Percentiles rank a stretch among this genome's conserved stretches.
phyloP scores from a whole-genome alignment of 2,113 vertebrate species.

The Lophius piscatorius region DNA sequence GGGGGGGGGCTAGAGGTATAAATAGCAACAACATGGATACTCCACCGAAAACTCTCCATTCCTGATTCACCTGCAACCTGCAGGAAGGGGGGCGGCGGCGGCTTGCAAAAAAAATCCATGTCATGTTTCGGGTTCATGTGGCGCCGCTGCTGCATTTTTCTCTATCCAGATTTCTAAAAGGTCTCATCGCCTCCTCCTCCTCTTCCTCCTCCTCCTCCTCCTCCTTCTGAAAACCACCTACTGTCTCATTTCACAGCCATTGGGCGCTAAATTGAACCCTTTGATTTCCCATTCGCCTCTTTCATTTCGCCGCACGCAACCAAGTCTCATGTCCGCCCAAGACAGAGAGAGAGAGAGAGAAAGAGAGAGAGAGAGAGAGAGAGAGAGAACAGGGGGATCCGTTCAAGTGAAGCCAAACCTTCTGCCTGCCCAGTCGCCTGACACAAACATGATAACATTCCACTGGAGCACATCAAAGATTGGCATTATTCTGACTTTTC shows the following conservation, averaged over 20 bases:
- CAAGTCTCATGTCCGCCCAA: conserved; percentile 29
- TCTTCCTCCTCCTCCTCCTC: conserved; percentile 16
- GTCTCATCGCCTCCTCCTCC: conserved; percentile 39
- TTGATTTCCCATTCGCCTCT: conserved; percentile 41
- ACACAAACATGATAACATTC: conserved; percentile 69
- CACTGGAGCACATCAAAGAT: conserved; percentile 55
- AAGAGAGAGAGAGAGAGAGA: too few relatives aligned
- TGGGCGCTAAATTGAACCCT: conserved; percentile 27
- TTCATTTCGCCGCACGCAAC: conserved; percentile 31
- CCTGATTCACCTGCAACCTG: conserved; percentile 12
- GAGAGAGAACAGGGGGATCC: conserved; percentile 38
- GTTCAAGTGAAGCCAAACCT: conserved; percentile 64
- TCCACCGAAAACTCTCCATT: too few relatives aligned
- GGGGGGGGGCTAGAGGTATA: too few relatives aligned
- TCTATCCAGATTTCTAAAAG: conserved; percentile 36
- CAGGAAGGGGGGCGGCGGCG: conserved; percentile 2
- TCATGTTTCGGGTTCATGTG: background rate
- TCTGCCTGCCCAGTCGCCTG: conserved; percentile 51
- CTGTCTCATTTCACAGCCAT: conserved; percentile 28
- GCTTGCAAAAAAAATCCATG: background rate
- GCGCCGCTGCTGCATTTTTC: conserved; percentile 13
- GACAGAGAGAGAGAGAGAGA: too few relatives aligned
- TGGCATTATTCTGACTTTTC: conserved; percentile 53
- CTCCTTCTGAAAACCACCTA: conserved; percentile 18
- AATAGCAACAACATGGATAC: conserved; percentile 66